Evolutionary conservation across 2,888 invertebrate genomes (phyloP).

Genomic region (Andrena bicolor): DNA sequence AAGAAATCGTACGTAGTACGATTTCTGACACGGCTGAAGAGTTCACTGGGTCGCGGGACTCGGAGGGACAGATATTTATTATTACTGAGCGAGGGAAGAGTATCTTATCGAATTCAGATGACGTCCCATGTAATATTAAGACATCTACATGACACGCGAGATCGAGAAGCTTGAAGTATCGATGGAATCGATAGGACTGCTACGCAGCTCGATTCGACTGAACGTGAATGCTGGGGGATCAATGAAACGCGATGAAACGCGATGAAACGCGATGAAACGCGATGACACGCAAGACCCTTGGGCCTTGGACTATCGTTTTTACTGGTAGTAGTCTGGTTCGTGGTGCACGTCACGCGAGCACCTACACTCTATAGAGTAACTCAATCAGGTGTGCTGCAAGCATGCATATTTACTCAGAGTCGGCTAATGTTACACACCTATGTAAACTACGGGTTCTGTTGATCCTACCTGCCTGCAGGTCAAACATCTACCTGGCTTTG

Average conservation of each 20-base stretch:
- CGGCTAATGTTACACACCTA: constrained; percentile 76
- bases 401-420: constrained; percentile 76
- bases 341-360: constrained; percentile 69
- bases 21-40: too few relatives aligned
- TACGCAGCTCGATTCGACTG: neutral
- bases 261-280: constrained; percentile 4
- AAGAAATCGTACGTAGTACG: too few relatives aligned
- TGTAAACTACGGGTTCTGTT: constrained; percentile 74
- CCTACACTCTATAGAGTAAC: constrained; percentile 37
- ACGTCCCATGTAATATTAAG: too few relatives aligned
- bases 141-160: neutral
- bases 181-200: neutral
- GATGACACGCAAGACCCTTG: constrained; percentile 46
- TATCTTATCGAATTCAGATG: too few relatives aligned
- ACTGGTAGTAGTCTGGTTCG: constrained; percentile 65
- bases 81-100: too few relatives aligned
- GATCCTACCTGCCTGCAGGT: constrained; percentile 75
- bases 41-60: too few relatives aligned
- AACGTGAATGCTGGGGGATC: neutral
- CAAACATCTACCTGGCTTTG: constrained; percentile 78
- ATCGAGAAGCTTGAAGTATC: neutral
- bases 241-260: neutral
- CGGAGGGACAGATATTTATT: too few relatives aligned
- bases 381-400: constrained; percentile 72
- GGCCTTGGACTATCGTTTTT: constrained; percentile 72